Evolutionary conservation across 2,797 vertebrate genomes (phyloP), one percentile per base, ranked within the genome.

Genomic region (Morus bassanus): DNA sequence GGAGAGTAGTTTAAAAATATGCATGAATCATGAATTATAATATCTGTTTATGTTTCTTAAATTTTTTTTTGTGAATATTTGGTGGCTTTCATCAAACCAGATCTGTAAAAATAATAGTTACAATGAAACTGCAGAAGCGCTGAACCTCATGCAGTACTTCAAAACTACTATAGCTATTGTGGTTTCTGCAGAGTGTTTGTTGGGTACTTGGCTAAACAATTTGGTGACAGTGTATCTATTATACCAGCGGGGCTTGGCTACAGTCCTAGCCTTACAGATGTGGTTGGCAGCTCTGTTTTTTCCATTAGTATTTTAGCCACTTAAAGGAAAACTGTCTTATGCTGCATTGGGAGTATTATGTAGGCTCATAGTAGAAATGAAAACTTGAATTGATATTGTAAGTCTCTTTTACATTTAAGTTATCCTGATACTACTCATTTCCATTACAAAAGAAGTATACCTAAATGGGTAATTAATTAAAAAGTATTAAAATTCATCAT

Each of bases 201-300:
- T 92, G 48, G 19, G 37, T 41, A 64, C 51, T 21, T 96, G 83
- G 92, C 93, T 60, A 53, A 60, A 72, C 11, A 18, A 39, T 77
- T 91, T 78, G 88, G 45, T 92, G 90, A 95, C 93, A 95, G 69
- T 12, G 18, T 64, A 53, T 95, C 89, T 95, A 79, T 97, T 97
- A 89, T 95, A 97, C 91, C 77, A 77, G 56, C 30, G 65, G 60
- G 37, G 59, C 80, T 95, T 97, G 90, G 82, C 91, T 93, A 3
- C 91, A 48, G 41, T 95, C 85, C 95, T 79, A 41, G 65, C 46
- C 88, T 91, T 90, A 83, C 69, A 91, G 88, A 77, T 94, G 72
- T 18, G 24, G 8, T 67, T 96, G 76, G 59, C 37, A 89, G 64
- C 94, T 94, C 56, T 91, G 28, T 56, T 72, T 70, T 80, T 78